Conservation (phyloP, 2,797 vertebrate species). For the Gouania willdenowi region DNA sequence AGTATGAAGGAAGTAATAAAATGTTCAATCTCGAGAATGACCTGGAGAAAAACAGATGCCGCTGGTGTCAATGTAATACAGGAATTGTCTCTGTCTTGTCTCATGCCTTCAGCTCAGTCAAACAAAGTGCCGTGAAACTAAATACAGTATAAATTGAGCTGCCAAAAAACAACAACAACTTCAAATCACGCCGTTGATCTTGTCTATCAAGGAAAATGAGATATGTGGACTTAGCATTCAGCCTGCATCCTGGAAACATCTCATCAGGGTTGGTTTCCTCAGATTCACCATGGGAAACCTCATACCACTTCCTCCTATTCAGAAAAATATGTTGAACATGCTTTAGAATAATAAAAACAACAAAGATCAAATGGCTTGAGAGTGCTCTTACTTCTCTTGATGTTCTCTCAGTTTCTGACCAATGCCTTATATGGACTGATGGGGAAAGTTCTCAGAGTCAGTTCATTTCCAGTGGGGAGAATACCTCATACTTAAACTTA, state of each 20-base stretch:
- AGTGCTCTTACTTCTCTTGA: constrained; percentile 22
- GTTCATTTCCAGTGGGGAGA: too few species aligned
- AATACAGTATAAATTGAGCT: constrained; percentile 5
- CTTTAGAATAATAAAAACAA: constrained; percentile 59
- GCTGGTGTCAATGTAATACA: not conserved
- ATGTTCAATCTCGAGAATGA: not conserved
- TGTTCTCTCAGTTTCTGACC: constrained; percentile 21
- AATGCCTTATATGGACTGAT: constrained; percentile 22
- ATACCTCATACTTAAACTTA: too few species aligned
- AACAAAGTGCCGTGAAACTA: not conserved
- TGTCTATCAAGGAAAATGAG: constrained; percentile 28
- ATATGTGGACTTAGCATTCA: constrained; percentile 28
- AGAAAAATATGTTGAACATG: constrained; percentile 34
- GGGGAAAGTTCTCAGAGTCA: constrained; percentile 1
- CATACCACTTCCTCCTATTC: constrained; percentile 73
- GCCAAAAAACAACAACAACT: constrained; percentile 24
- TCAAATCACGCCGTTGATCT: constrained; percentile 29
- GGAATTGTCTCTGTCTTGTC: not conserved
- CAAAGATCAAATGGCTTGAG: constrained; percentile 43
- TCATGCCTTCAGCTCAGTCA: not conserved
- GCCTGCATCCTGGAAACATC: constrained; percentile 33
- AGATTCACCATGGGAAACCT: constrained; percentile 49
- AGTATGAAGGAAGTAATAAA: not conserved
- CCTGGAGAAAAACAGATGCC: not conserved
- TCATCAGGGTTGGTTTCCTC: constrained; percentile 53